Evolutionary conservation across 1,140 invertebrate genomes (phyloP).

Genomic region (Drosophila malerkotliana): DNA sequence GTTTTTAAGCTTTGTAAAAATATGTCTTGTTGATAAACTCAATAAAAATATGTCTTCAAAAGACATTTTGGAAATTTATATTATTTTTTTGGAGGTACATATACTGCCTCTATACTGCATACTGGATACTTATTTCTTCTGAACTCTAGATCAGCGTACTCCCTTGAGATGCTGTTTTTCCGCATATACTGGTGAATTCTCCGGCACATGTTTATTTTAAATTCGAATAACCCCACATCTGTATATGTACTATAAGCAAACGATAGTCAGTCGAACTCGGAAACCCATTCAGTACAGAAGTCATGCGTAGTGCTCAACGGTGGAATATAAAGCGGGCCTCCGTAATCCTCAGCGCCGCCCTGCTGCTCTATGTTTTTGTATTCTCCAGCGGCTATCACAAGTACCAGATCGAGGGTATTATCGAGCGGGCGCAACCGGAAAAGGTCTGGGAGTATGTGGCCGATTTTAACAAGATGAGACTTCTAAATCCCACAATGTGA

Average conservation of each 20-base stretch:
- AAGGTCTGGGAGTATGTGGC: constrained; percentile 90
- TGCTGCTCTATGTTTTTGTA: constrained; percentile 68
- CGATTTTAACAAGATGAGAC: constrained; percentile 89
- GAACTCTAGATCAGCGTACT: too few species aligned
- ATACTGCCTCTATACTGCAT: too few species aligned
- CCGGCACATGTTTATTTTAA: constrained; percentile 68
- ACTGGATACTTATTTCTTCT: too few species aligned
- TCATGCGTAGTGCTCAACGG: constrained; percentile 55
- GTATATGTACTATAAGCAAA: constrained; percentile 26
- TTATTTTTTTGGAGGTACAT: too few species aligned
- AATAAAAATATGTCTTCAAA: too few species aligned
- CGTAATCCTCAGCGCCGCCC: constrained; percentile 35
- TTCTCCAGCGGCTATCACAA: constrained; percentile 72
- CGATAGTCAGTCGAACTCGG: constrained; percentile 24
- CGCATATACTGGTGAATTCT: constrained; percentile 15
- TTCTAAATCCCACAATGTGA: constrained; percentile 90
- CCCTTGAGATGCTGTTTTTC: constrained; percentile 19
- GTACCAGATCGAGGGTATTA: constrained; percentile 82
- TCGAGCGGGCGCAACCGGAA: constrained; percentile 85
- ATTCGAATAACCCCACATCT: constrained; percentile 44
- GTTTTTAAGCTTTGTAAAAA: too few species aligned
- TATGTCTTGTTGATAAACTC: too few species aligned
- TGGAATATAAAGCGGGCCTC: constrained; percentile 72
- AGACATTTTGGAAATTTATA: too few species aligned
- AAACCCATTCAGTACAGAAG: constrained; percentile 22